Evolutionary conservation across 2,113 vertebrate genomes (phyloP).

Genomic region (Gymnocephalus cernua): DNA sequence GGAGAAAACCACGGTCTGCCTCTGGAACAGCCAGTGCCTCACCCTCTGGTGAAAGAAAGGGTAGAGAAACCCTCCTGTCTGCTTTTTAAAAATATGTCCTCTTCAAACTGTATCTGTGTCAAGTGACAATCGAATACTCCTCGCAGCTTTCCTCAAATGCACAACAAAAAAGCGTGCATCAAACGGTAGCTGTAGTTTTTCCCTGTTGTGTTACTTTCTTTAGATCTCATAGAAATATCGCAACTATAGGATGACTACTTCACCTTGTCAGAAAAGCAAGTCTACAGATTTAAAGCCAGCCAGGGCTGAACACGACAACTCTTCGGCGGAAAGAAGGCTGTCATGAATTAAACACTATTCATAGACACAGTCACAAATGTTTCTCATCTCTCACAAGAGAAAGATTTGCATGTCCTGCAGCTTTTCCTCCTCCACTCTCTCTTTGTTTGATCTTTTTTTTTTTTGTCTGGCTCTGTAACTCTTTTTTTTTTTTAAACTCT

Average conservation of each 20-base stretch:
- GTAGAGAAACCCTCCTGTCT: neutral
- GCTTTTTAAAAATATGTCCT: conserved; percentile 25
- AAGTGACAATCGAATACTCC: neutral
- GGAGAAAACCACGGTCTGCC: neutral
- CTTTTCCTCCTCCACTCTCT: conserved; percentile 56
- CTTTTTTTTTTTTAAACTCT: conserved; percentile 60
- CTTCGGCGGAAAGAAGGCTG: conserved; percentile 32
- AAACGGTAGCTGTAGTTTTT: neutral
- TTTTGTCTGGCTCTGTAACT: conserved; percentile 67
- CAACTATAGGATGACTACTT: neutral
- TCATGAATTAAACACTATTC: conserved; percentile 76
- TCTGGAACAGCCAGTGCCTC: neutral
- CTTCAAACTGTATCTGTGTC: neutral
- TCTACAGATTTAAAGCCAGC: conserved; percentile 24
- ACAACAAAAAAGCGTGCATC: neutral
- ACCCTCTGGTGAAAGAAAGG: neutral
- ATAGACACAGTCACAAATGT: conserved; percentile 59
- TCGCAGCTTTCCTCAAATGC: neutral
- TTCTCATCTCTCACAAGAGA: conserved; percentile 64
- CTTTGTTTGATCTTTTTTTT: conserved; percentile 75
- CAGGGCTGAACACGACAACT: conserved; percentile 4
- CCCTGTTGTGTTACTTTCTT: neutral
- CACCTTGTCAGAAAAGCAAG: conserved; percentile 11
- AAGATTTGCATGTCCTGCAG: conserved; percentile 74
- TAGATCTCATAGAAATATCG: neutral